Evolutionary conservation across 2,113 vertebrate genomes (phyloP), one percentile per base, ranked within the genome.

Genomic region (Piprites chloris): DNA sequence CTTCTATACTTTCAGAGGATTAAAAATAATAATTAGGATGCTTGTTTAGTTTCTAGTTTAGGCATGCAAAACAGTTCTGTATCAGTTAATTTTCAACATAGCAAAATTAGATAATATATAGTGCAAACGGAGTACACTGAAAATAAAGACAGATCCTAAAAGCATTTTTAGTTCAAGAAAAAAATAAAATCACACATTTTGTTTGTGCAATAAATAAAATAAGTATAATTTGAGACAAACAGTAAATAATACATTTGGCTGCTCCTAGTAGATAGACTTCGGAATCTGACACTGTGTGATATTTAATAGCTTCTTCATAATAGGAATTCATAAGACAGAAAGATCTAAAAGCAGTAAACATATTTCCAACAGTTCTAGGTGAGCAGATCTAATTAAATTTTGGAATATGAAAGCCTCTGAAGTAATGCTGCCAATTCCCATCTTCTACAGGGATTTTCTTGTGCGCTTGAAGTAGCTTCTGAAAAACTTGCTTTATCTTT

Each of bases 261-360:
- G 66, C 81, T 94, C 46, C 67, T 77, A 69, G 41, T 39, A 82
- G 68, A 50, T 23, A 85, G 75, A 95, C 50, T 95, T 78, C 37
- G 79, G 55, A 85, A 76, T 91, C 47, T 82, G 87, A 95, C 77
- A 87, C 69, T 79, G 81, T 93, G 52, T 90, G 89, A 86, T 78
- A 76, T 95, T 85, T 84, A 94, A 90, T 88, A 91, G 44, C 66
- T 90, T 90, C 62, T 90, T 67, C 41, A 75, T 94, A 92, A 93
- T 53, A 91, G 41, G 30, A 93, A 56, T 89, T 74, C 58, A 55
- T 72, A 93, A 88, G 49, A 95, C 32, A 96, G 67, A 87, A 89
- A 89, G 71, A 94, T 93, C 82, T 96, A 93, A 92, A 96, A 94
- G 87, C 76, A 93, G 83, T 93, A 94, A 96, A 96, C 61, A 80